These are phyloP conservation scores for Bombus polaris DNA, from an alignment of 1,140 invertebrate species.

Conservation along the genomic window DNA sequence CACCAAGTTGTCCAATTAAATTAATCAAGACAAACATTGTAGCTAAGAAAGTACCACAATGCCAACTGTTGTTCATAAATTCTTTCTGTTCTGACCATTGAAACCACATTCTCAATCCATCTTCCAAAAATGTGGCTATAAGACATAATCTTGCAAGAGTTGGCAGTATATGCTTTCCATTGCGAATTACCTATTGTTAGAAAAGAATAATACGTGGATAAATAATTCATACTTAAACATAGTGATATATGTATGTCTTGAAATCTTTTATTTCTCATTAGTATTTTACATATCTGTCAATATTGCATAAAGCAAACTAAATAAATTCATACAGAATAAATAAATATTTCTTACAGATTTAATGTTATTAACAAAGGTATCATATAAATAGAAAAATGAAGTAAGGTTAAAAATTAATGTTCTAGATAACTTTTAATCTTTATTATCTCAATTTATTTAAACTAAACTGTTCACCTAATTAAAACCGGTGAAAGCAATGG, in stretches of 20 bases:
- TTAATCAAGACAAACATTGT: constrained; percentile 97
- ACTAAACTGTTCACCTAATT: background rate
- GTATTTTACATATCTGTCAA: background rate
- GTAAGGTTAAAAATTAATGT: background rate
- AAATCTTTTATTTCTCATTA: background rate
- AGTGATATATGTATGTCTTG: too few species aligned
- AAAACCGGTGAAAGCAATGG: background rate
- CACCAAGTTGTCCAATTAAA: constrained; percentile 96
- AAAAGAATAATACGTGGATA: constrained; percentile 33
- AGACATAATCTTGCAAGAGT: constrained; percentile 97
- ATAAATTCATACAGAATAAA: constrained; percentile 69
- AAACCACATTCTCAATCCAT: constrained; percentile 99
- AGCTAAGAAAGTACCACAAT: constrained; percentile 96
- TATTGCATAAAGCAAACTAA: constrained; percentile 40
- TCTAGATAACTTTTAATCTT: background rate
- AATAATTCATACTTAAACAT: background rate
- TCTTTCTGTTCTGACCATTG: constrained; percentile 99
- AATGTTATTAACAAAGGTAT: background rate
- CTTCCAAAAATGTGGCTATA: constrained; percentile 99
- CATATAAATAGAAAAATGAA: constrained; percentile 3
- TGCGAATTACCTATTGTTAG: constrained; percentile 90
- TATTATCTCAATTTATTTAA: constrained; percentile 45
- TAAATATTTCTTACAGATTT: constrained; percentile 1
- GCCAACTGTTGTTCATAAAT: constrained; percentile 99
- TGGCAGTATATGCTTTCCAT: constrained; percentile 96